Evolutionary conservation across 2,888 invertebrate species (phyloP), one percentile per base, ranked within the genome.

Genomic region (Phlogophora meticulosa): DNA sequence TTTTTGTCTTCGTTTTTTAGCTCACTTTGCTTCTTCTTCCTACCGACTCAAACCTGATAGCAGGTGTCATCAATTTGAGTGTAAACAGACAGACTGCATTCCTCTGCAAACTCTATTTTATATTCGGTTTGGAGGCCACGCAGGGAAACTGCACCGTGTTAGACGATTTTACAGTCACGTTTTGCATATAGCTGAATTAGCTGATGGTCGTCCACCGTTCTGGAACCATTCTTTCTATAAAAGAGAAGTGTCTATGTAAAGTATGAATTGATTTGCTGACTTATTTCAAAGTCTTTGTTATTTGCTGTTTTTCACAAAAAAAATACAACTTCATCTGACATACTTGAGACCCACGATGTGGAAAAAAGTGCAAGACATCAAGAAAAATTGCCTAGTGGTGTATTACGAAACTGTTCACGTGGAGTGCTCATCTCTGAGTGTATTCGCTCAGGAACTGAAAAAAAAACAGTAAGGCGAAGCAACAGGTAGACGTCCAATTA

Each of bases 401-500:
- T 87, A 90, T 92, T 91, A 90, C 82, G 77, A 91, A 88, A 88
- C 90, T 80, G 86, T 92, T 90, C 89, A 91, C 90, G 91, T 91
- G 89, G 86, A 90, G 88, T 85, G 88, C 89, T 92, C 90, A 88
- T 90, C 91, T 85, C 85, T 69, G 84, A 88, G 87, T 86, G 88
- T 90, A 86, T 89, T 90, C 90, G 81, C 87, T 85, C 81, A 85
- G 84, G 79, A 85, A 80, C 84, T 87, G 86, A 90, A 92, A 93
- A 92, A 63, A 76, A 92, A 91, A 91, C 87, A 87, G 88, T 89
- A 90, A 91, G 91, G 86, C 84, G 87, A 88, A 88, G 93, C 95
- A 95, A 95, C 95, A 95, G 95, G 95, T 95, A 94, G 93, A 91
- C 91, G 89, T 93, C 94, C 95, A 95, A 95, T 95, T 95, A 95